Conservation (phyloP, 35 echinoderm and acorn worm genomes). For the Strongylocentrotus purpuratus region DNA sequence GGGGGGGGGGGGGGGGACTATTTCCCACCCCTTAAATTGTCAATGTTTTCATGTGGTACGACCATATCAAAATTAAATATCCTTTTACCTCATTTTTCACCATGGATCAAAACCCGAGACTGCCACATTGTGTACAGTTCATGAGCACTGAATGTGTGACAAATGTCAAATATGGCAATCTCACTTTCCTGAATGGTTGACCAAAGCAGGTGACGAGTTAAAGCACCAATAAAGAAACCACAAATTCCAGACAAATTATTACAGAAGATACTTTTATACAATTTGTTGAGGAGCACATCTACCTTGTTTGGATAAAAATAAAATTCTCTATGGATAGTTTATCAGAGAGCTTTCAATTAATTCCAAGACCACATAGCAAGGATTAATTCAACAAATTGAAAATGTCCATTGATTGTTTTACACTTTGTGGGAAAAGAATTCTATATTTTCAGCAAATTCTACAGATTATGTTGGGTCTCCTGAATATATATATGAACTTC, state of each 20-base stretch:
- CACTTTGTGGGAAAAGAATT: background rate
- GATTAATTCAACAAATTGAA: background rate
- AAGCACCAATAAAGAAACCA: background rate
- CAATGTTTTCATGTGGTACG: no score
- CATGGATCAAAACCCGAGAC: no score
- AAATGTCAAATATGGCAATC: no score
- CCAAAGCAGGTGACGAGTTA: background rate
- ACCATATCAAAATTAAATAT: no score
- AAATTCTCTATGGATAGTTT: background rate
- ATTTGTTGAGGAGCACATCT: background rate
- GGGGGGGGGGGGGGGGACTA: no score
- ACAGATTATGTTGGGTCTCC: background rate
- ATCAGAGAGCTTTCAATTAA: background rate
- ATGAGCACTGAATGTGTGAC: no score
- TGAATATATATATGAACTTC: background rate
- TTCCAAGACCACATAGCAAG: background rate
- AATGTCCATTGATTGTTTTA: background rate
- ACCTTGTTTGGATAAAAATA: background rate
- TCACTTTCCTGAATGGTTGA: no score
- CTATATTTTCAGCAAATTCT: background rate
- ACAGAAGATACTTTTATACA: background rate
- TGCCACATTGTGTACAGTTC: no score
- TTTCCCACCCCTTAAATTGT: no score
- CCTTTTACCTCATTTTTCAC: no score
- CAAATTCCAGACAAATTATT: background rate